Conservation (phyloP, 2,797 vertebrate species). For the Kryptopterus vitreolus region DNA sequence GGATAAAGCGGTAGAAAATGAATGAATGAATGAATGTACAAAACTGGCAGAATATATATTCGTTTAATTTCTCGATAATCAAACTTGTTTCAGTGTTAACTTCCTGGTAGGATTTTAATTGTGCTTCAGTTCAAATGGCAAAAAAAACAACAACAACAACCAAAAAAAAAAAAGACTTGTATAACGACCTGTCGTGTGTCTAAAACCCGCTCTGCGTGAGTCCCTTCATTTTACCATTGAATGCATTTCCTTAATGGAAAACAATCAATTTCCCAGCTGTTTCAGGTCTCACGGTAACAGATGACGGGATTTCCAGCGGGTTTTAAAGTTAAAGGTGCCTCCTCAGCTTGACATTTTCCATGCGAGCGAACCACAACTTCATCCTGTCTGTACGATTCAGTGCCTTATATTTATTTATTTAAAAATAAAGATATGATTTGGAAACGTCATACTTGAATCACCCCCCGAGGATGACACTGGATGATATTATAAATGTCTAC, state of each 20-base stretch:
- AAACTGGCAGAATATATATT: background rate
- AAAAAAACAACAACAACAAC: too few relatives aligned
- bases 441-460: background rate
- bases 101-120: too few relatives aligned
- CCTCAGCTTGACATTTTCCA: background rate
- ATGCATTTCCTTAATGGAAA: background rate
- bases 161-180: background rate
- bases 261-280: conserved; percentile 4
- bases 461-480: background rate
- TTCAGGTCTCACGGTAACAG: background rate
- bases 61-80: background rate
- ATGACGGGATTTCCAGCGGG: background rate
- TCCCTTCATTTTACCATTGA: background rate
- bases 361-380: background rate
- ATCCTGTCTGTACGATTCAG: conserved; percentile 9
- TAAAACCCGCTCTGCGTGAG: background rate
- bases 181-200: background rate
- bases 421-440: background rate
- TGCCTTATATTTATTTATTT: background rate
- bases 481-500: background rate
- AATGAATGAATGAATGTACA: too few relatives aligned
- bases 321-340: background rate
- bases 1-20: too few relatives aligned
- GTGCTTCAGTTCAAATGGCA: background rate
- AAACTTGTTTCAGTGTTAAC: background rate